Evolutionary conservation across 1,140 invertebrate species (phyloP).

Genomic region (Cydia amplana): DNA sequence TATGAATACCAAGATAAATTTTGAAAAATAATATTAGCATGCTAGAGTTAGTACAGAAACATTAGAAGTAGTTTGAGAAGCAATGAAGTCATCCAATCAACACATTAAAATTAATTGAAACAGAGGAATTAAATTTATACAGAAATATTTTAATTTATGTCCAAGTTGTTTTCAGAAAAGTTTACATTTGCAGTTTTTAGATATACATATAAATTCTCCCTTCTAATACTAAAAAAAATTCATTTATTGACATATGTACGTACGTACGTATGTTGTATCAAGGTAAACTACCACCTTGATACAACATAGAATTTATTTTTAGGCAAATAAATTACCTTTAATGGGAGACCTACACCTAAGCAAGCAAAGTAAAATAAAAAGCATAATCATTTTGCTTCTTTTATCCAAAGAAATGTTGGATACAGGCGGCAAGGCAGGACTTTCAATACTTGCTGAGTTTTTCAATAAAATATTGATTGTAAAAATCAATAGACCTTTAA

Average conservation of each 20-base stretch:
- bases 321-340: too few relatives aligned
- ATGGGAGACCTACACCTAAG: too few relatives aligned
- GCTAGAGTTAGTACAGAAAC: constrained; percentile 17
- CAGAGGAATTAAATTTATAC: neutral
- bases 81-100: neutral
- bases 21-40: constrained; percentile 2
- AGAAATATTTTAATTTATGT: neutral
- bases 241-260: neutral
- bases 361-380: too few relatives aligned
- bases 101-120: neutral
- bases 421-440: too few relatives aligned
- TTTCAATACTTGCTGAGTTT: too few relatives aligned
- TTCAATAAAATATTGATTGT: too few relatives aligned
- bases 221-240: neutral
- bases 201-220: neutral
- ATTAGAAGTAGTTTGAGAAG: neutral
- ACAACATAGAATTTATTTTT: too few relatives aligned
- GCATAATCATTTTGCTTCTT: too few relatives aligned
- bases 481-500: too few relatives aligned
- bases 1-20: neutral
- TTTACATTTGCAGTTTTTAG: constrained; percentile 17
- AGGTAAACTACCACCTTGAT: too few relatives aligned
- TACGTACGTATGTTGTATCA: too few relatives aligned
- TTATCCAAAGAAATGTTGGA: too few relatives aligned
- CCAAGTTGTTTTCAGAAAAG: constrained; percentile 17